Percentiles rank a stretch among this genome's conserved stretches.
These are phyloP conservation scores for Acromyrmex charruanus DNA, from an alignment of 1,140 invertebrate species.

Conservation along the genomic window DNA sequence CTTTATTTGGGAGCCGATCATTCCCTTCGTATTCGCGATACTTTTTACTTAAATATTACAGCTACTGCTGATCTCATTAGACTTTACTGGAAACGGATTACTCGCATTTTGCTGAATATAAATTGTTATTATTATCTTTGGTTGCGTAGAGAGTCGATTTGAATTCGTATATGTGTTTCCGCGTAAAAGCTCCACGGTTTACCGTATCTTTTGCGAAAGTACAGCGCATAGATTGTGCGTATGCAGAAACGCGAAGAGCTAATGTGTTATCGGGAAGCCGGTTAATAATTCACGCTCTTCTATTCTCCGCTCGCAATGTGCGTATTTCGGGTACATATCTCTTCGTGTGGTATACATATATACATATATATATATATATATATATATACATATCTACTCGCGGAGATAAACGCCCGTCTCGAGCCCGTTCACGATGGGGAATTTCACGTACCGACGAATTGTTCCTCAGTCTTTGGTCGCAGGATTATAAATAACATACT, in stretches of 20 bases:
- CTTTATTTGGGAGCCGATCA: not conserved
- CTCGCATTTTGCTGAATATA: not conserved
- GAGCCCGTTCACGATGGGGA: not conserved
- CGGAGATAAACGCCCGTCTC: not conserved
- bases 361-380: too few species aligned
- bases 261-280: slow-evolving; percentile 16
- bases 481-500: slow-evolving; percentile 54
- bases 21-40: not conserved
- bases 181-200: slow-evolving; percentile 2
- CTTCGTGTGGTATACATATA: not conserved
- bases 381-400: not conserved
- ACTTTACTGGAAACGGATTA: not conserved
- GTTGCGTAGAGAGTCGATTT: slow-evolving; percentile 16
- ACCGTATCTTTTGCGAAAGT: not conserved
- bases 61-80: not conserved
- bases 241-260: not conserved
- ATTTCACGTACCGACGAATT: not conserved
- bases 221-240: not conserved
- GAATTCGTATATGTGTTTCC: not conserved
- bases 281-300: slow-evolving; percentile 29
- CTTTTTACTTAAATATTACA: not conserved
- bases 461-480: slow-evolving; percentile 8
- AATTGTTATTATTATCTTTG: slow-evolving; percentile 31
- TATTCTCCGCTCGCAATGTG: not conserved
- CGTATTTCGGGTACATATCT: slow-evolving; percentile 8